A percentile compares a stretch with the other conserved stretches of the same genome.
These are phyloP conservation scores for Portunus trituberculatus DNA, from an alignment of 1,140 invertebrate genomes.

Conservation along the genomic window DNA sequence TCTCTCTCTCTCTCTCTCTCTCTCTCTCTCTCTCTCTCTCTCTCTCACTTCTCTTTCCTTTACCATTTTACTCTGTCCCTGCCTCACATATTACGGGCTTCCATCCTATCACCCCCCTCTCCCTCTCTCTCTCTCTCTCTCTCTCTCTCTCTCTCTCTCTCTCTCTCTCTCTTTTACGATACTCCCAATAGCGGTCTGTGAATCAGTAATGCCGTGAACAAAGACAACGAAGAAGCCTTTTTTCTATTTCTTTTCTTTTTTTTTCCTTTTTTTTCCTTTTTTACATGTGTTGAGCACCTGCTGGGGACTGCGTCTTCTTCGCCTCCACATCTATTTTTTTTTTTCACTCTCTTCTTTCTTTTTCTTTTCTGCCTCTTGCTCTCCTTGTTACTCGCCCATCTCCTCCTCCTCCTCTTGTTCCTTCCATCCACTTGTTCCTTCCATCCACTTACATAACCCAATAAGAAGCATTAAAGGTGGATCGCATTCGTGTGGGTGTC, in stretches of 20 bases:
- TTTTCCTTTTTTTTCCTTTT: too few species aligned
- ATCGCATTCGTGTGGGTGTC: not conserved
- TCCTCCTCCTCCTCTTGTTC: not conserved
- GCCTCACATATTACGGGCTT: too few species aligned
- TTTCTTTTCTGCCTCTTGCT: too few species aligned
- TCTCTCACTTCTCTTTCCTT: not conserved
- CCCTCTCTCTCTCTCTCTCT: conserved; percentile 33
- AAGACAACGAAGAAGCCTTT: not conserved
- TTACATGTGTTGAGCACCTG: too few species aligned
- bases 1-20: too few species aligned
- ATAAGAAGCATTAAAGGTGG: not conserved
- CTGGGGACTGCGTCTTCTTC: too few species aligned
- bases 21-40: not conserved
- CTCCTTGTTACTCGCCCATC: not conserved
- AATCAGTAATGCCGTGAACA: not conserved
- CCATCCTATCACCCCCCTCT: not conserved
- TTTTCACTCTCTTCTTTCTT: too few species aligned
- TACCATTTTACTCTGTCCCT: not conserved
- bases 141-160: not conserved
- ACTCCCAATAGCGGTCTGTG: not conserved
- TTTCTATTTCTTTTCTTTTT: too few species aligned
- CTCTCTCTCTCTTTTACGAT: not conserved
- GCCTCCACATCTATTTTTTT: not conserved
- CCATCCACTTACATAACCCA: not conserved
- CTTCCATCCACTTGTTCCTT: not conserved